These are phyloP conservation scores for Stenoptilia bipunctidactyla DNA, from an alignment of 2,888 invertebrate species.

Conservation along the genomic window DNA sequence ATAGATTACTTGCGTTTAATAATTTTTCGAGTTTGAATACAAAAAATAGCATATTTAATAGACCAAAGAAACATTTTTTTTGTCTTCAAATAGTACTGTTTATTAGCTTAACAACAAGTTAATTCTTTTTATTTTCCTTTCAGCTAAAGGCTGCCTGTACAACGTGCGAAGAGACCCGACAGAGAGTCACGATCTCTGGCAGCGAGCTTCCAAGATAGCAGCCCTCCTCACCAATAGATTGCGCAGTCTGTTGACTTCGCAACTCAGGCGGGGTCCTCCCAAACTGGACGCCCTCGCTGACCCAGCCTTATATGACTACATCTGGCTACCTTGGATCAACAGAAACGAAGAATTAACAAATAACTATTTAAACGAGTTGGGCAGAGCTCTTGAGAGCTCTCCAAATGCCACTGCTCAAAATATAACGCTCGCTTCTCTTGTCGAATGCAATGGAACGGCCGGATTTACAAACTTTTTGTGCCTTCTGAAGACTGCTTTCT, in stretches of 20 bases:
- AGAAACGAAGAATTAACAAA: background rate
- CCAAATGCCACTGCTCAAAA: no score
- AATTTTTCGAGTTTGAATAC: no score
- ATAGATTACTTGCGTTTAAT: no score
- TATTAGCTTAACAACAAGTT: no score
- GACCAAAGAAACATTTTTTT: no score
- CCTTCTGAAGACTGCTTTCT: no score
- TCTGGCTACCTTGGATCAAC: constrained; percentile 76
- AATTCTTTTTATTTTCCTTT: no score
- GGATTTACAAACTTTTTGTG: no score
- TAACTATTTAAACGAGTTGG: background rate
- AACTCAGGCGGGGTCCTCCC: constrained; percentile 53
- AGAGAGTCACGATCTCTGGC: constrained; percentile 78
- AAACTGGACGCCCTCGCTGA: constrained; percentile 70
- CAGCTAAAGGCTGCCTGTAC: constrained; percentile 78
- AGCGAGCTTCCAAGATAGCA: constrained; percentile 62
- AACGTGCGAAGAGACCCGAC: constrained; percentile 85
- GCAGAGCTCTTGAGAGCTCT: background rate
- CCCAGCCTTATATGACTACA: constrained; percentile 78
- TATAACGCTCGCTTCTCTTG: no score
- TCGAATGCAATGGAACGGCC: no score
- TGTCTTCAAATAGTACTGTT: no score
- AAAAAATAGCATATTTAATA: no score
- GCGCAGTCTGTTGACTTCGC: constrained; percentile 51
- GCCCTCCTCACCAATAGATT: constrained; percentile 42